Evolutionary conservation across 2,113 vertebrate species (phyloP).

Genomic region (Rhinolophus sinicus): DNA sequence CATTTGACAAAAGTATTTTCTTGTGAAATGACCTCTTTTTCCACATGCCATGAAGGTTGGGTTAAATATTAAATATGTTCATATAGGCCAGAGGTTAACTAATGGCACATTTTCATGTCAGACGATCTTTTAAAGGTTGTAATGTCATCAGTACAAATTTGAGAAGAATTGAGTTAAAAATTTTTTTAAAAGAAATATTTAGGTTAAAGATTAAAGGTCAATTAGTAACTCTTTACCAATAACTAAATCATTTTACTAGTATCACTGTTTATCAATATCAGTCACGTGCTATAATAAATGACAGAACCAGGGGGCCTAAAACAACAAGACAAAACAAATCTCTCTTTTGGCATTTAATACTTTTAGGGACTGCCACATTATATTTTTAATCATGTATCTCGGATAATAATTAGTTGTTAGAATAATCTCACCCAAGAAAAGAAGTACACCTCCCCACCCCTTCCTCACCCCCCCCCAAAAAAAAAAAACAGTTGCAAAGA

Average conservation of each 20-base stretch:
- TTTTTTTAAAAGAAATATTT: not conserved
- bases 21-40: not conserved
- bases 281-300: not conserved
- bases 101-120: not conserved
- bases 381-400: not conserved
- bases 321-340: not conserved
- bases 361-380: not conserved
- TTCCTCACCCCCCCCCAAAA: not conserved
- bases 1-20: not conserved
- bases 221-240: not conserved
- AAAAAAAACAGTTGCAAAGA: not conserved
- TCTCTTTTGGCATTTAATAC: constrained; percentile 17
- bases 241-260: not conserved
- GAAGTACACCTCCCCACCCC: not conserved
- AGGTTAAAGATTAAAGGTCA: not conserved
- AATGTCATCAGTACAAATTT: not conserved
- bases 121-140: not conserved
- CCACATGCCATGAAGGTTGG: not conserved
- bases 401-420: not conserved
- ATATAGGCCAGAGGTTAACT: not conserved
- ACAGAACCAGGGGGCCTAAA: not conserved
- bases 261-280: not conserved
- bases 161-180: not conserved
- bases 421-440: not conserved
- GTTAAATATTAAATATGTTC: not conserved